These are phyloP conservation scores for Tyto alba DNA, from an alignment of 2,113 vertebrate species.

Conservation along the genomic window DNA sequence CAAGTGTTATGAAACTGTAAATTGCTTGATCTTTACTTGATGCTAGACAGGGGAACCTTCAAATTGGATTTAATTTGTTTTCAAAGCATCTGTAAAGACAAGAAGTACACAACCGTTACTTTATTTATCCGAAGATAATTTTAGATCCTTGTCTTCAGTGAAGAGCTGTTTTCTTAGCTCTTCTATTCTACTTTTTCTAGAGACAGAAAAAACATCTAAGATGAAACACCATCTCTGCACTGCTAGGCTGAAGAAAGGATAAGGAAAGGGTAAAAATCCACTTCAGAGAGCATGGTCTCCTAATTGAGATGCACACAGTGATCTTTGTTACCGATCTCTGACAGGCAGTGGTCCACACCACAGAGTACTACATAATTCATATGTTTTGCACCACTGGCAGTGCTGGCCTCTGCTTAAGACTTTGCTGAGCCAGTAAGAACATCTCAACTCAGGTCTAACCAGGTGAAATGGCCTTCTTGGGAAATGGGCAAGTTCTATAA, in stretches of 20 bases:
- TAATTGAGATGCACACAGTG: background rate
- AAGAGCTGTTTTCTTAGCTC: background rate
- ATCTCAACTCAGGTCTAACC: background rate
- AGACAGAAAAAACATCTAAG: background rate
- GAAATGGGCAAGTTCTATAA: background rate
- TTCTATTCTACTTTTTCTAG: background rate
- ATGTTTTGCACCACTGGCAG: background rate
- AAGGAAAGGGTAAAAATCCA: background rate
- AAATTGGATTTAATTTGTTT: background rate
- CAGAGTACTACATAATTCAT: conserved; percentile 18
- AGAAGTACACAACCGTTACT: background rate
- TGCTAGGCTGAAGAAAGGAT: background rate
- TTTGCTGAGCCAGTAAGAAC: conserved; percentile 2
- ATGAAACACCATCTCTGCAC: background rate
- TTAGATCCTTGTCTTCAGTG: background rate
- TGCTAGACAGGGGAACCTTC: background rate
- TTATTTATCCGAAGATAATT: background rate
- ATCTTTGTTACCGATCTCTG: conserved; percentile 11
- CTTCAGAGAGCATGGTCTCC: background rate
- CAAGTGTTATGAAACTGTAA: background rate
- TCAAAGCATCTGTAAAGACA: background rate
- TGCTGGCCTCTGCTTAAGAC: background rate
- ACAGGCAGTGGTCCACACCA: background rate
- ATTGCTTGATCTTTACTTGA: background rate
- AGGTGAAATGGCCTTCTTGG: background rate